A percentile compares a stretch with the other conserved stretches of the same genome.
phyloP scores from a whole-genome alignment of 2,888 invertebrate genomes.

The Agapostemon virescens region DNA sequence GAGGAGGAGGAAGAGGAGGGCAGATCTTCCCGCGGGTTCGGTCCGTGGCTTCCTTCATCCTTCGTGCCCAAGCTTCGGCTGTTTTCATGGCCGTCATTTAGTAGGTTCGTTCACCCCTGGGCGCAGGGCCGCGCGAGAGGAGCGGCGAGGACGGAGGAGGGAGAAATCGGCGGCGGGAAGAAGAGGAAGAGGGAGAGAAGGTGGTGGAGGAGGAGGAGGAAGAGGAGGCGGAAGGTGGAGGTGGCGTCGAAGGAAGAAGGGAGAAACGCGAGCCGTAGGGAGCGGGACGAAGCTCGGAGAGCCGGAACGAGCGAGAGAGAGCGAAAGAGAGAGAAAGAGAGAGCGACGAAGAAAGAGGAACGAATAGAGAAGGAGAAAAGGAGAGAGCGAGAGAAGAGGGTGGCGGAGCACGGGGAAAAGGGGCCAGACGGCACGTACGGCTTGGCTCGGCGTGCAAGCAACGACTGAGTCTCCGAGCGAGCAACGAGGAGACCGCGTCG shows the following conservation, averaged over 20 bases:
- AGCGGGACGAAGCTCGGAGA: constrained; percentile 48
- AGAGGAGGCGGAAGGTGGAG: constrained; percentile 46
- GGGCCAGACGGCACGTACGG: constrained; percentile 76
- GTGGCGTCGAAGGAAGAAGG: constrained; percentile 33
- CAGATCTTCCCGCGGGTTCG: constrained; percentile 70
- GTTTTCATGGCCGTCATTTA: constrained; percentile 81
- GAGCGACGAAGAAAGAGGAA: constrained; percentile 41
- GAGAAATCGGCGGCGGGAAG: constrained; percentile 61
- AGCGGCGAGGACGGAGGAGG: constrained; percentile 45
- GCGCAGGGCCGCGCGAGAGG: constrained; percentile 71
- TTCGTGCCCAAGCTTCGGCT: constrained; percentile 79
- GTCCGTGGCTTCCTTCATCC: constrained; percentile 75
- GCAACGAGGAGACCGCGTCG: constrained; percentile 35
- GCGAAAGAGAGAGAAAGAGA: constrained; percentile 41
- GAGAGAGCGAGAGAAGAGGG: constrained; percentile 45
- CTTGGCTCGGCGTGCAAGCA: constrained; percentile 62
- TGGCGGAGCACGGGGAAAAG: constrained; percentile 62
- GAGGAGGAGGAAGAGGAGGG: constrained; percentile 34
- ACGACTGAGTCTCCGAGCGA: constrained; percentile 60
- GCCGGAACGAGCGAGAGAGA: constrained; percentile 39
- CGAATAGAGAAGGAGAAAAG: constrained; percentile 28
- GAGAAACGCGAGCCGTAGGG: constrained; percentile 37
- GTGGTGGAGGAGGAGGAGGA: constrained; percentile 47
- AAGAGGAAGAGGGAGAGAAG: constrained; percentile 53
- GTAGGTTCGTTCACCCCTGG: constrained; percentile 80